Evolutionary conservation across 1,140 invertebrate species (phyloP), one percentile per base, ranked within the genome.

Genomic region (Drosophila navojoa): DNA sequence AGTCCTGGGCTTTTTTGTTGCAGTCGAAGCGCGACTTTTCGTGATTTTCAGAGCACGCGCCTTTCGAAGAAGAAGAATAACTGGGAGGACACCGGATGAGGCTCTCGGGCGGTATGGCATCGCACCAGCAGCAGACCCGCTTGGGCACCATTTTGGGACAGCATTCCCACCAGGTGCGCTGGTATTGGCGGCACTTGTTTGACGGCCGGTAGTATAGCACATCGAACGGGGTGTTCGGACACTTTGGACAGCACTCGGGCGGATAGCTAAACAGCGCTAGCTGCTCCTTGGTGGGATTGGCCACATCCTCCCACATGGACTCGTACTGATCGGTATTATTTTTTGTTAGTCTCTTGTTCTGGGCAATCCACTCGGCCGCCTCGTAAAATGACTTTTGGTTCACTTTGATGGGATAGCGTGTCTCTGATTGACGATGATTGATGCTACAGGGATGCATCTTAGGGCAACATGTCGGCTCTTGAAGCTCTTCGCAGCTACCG

Each of bases 121-220:
- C 84, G 6, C 67, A 75, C 63, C 49, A 64, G 13, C 58, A 67
- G 38, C 84, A 87, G 0, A 84, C 60, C 0, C 58, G 60, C 42
- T 82, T 87, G 0, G 73, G 73, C 16, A 87, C 70, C 70, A 77
- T 59, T 0, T 72, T 53, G 0, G 84, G 84, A 49, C 66, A 69
- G 38, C 84, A 87, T 7, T 89, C 84, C 84, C 76, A 87, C 84
- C 84, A 87, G n/a, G 84, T 87, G 40, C 84, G 76, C 53, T 87
- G 84, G 22, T 29, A 89, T 0, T 35, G 4, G 0, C 79, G 84
- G 19, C 60, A 71, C 32, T 84, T 80, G 7, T 77, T 16, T 16
- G 73, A 69, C 0, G 84, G 79, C 6, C 32, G 60, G 49, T 87
- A 87, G 40, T 84, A 89, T 1, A 77, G 27, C 0, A 74, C 44